A percentile compares a stretch with the other conserved stretches of the same genome.
phyloP scores from a whole-genome alignment of 2,113 vertebrate species.

The Carettochelys insculpta region DNA sequence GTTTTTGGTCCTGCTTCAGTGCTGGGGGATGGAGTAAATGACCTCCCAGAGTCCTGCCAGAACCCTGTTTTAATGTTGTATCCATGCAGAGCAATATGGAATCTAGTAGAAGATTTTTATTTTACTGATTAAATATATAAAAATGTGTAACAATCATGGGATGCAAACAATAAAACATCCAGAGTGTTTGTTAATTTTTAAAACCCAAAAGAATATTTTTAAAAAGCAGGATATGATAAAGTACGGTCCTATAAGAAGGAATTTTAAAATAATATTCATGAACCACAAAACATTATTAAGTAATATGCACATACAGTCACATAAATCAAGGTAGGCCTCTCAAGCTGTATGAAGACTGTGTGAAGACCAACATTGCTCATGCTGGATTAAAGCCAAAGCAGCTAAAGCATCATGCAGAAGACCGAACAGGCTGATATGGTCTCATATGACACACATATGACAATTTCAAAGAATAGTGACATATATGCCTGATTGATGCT shows the following conservation, averaged over 20 bases:
- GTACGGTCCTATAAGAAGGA: background rate
- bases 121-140: too few species aligned
- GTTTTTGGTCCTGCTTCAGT: background rate
- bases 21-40: background rate
- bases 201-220: background rate
- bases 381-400: too few species aligned
- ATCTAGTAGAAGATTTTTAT: background rate
- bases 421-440: too few species aligned
- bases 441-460: too few species aligned
- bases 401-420: too few species aligned
- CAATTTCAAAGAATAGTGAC: too few species aligned
- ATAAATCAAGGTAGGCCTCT: too few species aligned
- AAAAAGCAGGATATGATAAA: background rate
- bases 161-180: background rate
- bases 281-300: background rate
- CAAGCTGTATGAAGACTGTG: too few species aligned
- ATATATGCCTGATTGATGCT: too few species aligned
- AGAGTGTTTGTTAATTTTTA: background rate
- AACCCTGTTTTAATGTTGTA: background rate
- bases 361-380: too few species aligned
- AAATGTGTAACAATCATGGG: too few species aligned
- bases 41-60: background rate
- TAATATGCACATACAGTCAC: too few species aligned
- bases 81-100: accelerated
- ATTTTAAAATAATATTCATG: background rate